Base-by-base conservation (phyloP, 1,140 invertebrate genomes). In the Drosophila malerkotliana region DNA sequence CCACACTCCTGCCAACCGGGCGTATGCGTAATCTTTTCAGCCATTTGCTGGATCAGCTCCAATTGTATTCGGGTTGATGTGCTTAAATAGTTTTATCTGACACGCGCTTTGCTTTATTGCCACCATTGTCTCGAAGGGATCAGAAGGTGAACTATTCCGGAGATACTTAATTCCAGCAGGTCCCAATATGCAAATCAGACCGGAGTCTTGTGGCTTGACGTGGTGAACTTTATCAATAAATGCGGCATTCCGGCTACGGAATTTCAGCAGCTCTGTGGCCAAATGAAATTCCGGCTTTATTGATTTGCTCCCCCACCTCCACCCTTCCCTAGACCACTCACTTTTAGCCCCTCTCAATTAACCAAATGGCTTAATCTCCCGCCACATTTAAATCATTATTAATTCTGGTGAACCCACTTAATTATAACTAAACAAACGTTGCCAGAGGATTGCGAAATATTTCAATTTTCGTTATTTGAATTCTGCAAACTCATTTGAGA, bases 201-300 rank as follows among this genome's bases (percentile, higher is more conserved):
- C 44, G 59, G 44, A 82, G 34, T 8, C 15, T 18, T 44, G n/a
- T 44, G 8, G 15, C 14, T 18, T 6, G 30, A 47, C 21, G 15
- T 56, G 26, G 57, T 63, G 55, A 87, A 87, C 66, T 82, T 88
- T 68, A 62, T 87, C 47, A 44, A 44, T 44, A 44, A 44, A 44
- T 44, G 41, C 30, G 69, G 74, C 79, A 87, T 85, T 85, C 75
- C 66, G 64, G 72, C 51, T 64, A 60, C 76, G 28, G 47, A 85
- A 66, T 83, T 79, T 58, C 24, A 45, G 15, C 24, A 55, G 15
- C 44, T 47, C 66, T 82, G 75, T 61, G 78, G 74, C 55, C 72
- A 66, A 82, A 88, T 88, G 87, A 87, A 87, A 87, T 87, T 87
- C 82, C 83, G 58, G 71, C 74, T 62, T 82, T 87, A 87, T 87